phyloP scores from a whole-genome alignment of 2,113 vertebrate species.

The Pygoscelis antarcticus region DNA sequence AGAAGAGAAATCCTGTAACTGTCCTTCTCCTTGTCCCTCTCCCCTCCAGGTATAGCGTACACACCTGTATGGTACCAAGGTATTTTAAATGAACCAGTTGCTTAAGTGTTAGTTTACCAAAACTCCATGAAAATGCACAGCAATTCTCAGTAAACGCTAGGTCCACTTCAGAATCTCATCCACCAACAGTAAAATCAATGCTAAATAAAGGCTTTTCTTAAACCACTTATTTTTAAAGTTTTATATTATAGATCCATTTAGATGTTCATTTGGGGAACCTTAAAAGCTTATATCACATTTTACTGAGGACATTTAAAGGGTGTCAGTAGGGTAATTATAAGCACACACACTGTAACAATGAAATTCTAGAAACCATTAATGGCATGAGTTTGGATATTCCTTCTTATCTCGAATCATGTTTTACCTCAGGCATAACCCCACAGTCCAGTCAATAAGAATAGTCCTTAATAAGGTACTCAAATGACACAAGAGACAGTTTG shows the following conservation, averaged over 20 bases:
- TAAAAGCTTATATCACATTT: slow-evolving; percentile 12
- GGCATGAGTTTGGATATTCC: not conserved
- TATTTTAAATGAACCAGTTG: not conserved
- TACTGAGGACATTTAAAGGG: slow-evolving; percentile 21
- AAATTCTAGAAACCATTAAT: slow-evolving; percentile 7
- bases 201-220: not conserved
- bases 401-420: not conserved
- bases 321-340: not conserved
- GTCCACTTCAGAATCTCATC: not conserved
- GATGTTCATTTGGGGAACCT: not conserved
- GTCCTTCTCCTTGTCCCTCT: not conserved
- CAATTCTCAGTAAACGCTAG: not conserved
- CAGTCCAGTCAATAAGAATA: not conserved
- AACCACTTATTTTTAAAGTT: not conserved
- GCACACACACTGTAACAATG: not conserved
- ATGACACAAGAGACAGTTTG: not conserved
- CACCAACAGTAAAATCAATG: not conserved
- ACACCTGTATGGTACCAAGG: not conserved
- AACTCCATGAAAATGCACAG: not conserved
- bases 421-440: not conserved
- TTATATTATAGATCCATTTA: not conserved
- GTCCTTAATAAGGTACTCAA: not conserved
- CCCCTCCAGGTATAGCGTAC: not conserved
- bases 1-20: slow-evolving; percentile 18
- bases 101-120: not conserved